These are phyloP conservation scores for Microctenopoma lineatum DNA, from an alignment of 2,797 vertebrate genomes.

Conservation along the genomic window DNA sequence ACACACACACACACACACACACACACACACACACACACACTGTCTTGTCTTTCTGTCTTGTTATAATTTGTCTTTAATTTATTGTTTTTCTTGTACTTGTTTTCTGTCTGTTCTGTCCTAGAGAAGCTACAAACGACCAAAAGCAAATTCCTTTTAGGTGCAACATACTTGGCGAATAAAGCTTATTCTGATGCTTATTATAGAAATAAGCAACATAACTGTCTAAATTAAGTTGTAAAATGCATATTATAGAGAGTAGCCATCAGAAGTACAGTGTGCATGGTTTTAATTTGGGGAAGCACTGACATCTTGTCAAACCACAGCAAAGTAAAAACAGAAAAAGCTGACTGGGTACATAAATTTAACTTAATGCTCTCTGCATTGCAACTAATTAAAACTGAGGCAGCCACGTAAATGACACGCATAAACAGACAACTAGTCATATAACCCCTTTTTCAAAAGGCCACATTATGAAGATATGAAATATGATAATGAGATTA, in stretches of 20 bases:
- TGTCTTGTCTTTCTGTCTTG: too few relatives aligned
- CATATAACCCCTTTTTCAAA: neutral
- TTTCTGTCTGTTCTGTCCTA: too few relatives aligned
- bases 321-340: conserved; percentile 12
- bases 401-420: conserved; percentile 14
- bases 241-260: neutral
- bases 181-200: neutral
- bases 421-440: conserved; percentile 34
- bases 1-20: too few relatives aligned
- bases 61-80: too few relatives aligned
- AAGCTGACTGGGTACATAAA: conserved; percentile 3
- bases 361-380: conserved; percentile 12
- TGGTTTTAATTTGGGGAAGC: conserved; percentile 21
- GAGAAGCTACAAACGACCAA: too few relatives aligned
- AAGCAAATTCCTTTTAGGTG: too few relatives aligned
- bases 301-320: conserved; percentile 29
- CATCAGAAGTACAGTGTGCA: neutral
- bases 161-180: too few relatives aligned
- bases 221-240: too few relatives aligned
- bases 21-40: too few relatives aligned
- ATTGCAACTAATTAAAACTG: conserved; percentile 9
- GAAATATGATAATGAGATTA: conserved; percentile 33
- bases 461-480: conserved; percentile 2
- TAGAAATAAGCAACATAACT: neutral
- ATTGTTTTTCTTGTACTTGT: too few relatives aligned